Evolutionary conservation across 2,797 vertebrate genomes (phyloP).

Genomic region (Gymnopithys bicolor): DNA sequence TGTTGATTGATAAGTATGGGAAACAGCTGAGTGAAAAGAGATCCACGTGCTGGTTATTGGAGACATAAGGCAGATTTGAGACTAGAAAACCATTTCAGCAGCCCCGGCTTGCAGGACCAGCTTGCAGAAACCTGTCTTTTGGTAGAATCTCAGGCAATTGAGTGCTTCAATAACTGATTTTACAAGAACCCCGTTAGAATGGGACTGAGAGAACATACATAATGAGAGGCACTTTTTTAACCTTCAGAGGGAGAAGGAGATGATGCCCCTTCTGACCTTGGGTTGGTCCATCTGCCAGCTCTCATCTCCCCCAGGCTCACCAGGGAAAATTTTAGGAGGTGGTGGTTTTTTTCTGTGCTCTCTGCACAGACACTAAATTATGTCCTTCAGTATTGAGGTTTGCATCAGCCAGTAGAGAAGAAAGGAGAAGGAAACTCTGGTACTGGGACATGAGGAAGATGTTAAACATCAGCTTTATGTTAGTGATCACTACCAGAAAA

Average conservation of each 20-base stretch:
- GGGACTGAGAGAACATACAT: neutral
- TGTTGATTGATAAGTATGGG: neutral
- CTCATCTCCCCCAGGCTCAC: neutral
- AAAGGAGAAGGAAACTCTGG: neutral
- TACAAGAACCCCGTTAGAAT: neutral
- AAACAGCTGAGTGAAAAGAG: neutral
- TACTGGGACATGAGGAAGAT: neutral
- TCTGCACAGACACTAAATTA: neutral
- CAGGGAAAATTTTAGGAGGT: neutral
- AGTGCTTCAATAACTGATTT: neutral
- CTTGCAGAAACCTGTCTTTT: neutral
- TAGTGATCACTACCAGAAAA: neutral
- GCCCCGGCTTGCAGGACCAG: neutral
- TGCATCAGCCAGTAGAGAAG: neutral
- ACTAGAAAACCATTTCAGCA: neutral
- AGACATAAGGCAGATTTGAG: neutral
- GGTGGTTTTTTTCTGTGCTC: fast-evolving
- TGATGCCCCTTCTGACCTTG: too few relatives aligned
- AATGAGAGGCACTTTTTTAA: neutral
- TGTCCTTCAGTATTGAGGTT: neutral
- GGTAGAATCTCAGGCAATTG: neutral
- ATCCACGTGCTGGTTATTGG: neutral
- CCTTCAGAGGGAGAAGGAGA: neutral
- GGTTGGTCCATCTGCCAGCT: neutral
- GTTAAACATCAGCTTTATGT: neutral